Percentiles rank a stretch among this genome's conserved stretches.
Evolutionary conservation across 2,888 invertebrate species (phyloP).

Genomic region (Pristionchus entomophagus): DNA sequence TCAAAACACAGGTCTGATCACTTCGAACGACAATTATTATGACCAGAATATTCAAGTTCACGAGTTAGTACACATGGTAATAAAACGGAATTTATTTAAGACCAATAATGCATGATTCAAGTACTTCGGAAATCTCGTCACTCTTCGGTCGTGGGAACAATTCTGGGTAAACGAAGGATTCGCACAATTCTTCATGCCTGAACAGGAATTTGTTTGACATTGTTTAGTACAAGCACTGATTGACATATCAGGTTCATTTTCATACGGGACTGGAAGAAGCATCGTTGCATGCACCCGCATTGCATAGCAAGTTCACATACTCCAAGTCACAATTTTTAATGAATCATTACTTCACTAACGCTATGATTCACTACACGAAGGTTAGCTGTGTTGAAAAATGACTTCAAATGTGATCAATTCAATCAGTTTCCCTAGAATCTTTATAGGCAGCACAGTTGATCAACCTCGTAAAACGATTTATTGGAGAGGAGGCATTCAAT

Average conservation of each 20-base stretch:
- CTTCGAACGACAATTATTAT: neutral
- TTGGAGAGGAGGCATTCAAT: neutral
- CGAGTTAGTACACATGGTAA: neutral
- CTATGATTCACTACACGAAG: neutral
- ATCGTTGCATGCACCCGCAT: neutral
- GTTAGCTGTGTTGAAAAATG: neutral
- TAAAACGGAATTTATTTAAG: neutral
- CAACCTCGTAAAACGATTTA: neutral
- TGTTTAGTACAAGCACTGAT: too few species aligned
- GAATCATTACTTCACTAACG: neutral
- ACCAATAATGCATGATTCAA: neutral
- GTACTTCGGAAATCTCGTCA: neutral
- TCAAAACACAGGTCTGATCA: neutral
- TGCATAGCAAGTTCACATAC: neutral
- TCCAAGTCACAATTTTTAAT: neutral
- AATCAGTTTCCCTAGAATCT: neutral
- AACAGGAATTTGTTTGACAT: too few species aligned
- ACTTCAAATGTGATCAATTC: neutral
- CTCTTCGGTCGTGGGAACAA: neutral
- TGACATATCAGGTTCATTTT: too few species aligned
- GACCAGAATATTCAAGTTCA: neutral
- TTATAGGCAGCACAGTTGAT: neutral
- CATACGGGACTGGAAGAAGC: too few species aligned
- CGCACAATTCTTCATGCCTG: too few species aligned
- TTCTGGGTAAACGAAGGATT: neutral